These are phyloP conservation scores for Haliclona indistincta DNA, from an alignment of 37 sponge, comb jelly and placozoan species.

Conservation along the genomic window DNA sequence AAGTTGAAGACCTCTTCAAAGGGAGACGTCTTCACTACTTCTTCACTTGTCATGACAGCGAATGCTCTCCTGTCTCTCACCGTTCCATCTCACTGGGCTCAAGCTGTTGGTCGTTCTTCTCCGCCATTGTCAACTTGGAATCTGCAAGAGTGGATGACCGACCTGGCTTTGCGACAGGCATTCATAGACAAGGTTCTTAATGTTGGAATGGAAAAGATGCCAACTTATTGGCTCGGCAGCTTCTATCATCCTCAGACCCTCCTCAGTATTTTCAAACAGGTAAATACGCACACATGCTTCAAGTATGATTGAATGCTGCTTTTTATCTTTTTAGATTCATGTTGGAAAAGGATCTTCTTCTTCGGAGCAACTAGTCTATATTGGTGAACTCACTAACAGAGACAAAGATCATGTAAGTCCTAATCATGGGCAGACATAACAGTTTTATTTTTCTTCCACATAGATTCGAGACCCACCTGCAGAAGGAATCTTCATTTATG, in stretches of 20 bases:
- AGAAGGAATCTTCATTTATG: slow-evolving; percentile 79
- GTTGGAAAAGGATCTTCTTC: slow-evolving; percentile 18
- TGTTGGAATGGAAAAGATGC: slow-evolving; percentile 57
- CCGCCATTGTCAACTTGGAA: slow-evolving; percentile 48
- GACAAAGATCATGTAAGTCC: slow-evolving; percentile 84
- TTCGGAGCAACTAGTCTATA: slow-evolving; percentile 45
- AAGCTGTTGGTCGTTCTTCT: slow-evolving; percentile 43
- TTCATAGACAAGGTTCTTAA: slow-evolving; percentile 61
- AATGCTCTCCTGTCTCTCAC: slow-evolving; percentile 27
- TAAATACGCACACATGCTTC: neutral
- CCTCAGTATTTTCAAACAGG: slow-evolving; percentile 72
- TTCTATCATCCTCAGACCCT: slow-evolving; percentile 70
- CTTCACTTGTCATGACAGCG: slow-evolving; percentile 43
- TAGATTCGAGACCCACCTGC: slow-evolving; percentile 88
- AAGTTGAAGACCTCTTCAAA: neutral
- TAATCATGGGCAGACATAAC: too few relatives aligned
- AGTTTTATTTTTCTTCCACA: too few relatives aligned
- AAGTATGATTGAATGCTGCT: neutral
- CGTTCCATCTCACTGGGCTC: slow-evolving; percentile 49
- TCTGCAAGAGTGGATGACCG: slow-evolving; percentile 61
- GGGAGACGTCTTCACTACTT: slow-evolving; percentile 34
- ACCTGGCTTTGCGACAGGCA: slow-evolving; percentile 37
- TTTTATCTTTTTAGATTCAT: neutral
- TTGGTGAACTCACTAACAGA: slow-evolving; percentile 71
- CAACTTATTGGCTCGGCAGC: slow-evolving; percentile 76